Conservation (phyloP, 2,797 vertebrate species). For the Buphagus erythrorhynchus region DNA sequence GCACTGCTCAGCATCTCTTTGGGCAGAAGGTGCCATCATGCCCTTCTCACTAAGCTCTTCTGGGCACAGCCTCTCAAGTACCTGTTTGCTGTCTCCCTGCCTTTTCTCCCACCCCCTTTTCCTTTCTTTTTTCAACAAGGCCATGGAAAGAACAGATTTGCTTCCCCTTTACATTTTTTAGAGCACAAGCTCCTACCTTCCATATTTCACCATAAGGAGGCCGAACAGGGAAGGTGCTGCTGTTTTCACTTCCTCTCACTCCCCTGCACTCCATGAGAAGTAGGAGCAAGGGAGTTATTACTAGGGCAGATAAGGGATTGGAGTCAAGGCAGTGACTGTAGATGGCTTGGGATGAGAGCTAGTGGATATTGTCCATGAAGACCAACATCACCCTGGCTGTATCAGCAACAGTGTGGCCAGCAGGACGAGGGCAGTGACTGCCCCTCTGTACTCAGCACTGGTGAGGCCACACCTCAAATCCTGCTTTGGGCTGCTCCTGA, state of each 20-base stretch:
- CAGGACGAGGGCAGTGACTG: not conserved
- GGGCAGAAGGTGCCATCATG: not conserved
- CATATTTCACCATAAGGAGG: not conserved
- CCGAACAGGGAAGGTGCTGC: not conserved
- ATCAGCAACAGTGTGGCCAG: not conserved
- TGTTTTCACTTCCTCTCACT: not conserved
- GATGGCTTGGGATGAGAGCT: not conserved
- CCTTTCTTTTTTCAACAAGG: not conserved
- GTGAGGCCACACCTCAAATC: not conserved
- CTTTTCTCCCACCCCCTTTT: fast-evolving
- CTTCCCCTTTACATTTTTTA: not conserved
- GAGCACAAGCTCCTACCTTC: not conserved
- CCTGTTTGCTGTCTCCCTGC: not conserved
- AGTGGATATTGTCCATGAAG: not conserved
- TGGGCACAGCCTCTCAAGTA: not conserved
- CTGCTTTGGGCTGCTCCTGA: not conserved
- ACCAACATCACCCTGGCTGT: not conserved
- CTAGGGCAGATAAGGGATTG: not conserved
- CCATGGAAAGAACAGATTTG: not conserved
- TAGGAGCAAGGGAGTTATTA: not conserved
- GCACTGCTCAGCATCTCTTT: not conserved
- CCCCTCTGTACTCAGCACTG: not conserved
- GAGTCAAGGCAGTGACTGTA: not conserved
- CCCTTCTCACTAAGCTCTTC: not conserved
- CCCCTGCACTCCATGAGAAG: not conserved